These are phyloP conservation scores for Phalangium opilio DNA, from an alignment of 2,888 invertebrate species.

Conservation along the genomic window DNA sequence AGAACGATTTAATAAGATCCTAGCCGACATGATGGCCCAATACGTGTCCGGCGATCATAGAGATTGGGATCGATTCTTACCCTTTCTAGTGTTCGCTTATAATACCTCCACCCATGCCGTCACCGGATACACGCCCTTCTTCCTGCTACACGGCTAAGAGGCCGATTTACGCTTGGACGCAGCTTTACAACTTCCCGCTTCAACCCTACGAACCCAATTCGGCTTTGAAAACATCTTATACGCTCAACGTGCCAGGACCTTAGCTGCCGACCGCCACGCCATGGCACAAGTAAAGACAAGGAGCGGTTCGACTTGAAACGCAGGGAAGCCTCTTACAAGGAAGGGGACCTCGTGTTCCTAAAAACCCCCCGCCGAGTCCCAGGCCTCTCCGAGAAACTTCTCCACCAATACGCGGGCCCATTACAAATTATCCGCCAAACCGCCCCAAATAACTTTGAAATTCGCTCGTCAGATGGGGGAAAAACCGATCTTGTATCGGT, in stretches of 20 bases:
- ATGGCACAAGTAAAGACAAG: not conserved
- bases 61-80: constrained; percentile 19
- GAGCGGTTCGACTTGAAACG: too few relatives aligned
- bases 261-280: too few relatives aligned
- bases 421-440: constrained; percentile 3
- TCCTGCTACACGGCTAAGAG: not conserved
- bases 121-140: constrained; percentile 1
- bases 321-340: not conserved
- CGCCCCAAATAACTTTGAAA: not conserved
- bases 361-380: constrained; percentile 2
- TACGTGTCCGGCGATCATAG: constrained; percentile 14
- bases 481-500: too few relatives aligned
- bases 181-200: too few relatives aligned
- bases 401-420: constrained; percentile 6
- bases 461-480: not conserved
- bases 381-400: constrained; percentile 5
- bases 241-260: too few relatives aligned
- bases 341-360: constrained; percentile 6
- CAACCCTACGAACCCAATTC: too few relatives aligned
- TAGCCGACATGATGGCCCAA: constrained; percentile 8
- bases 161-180: not conserved
- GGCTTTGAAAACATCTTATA: too few relatives aligned
- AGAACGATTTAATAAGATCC: constrained; percentile 21
- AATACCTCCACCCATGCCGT: constrained; percentile 9
- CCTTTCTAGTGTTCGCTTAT: constrained; percentile 15